These are phyloP conservation scores for Pagetopsis macropterus DNA, from an alignment of 2,797 vertebrate genomes.

Conservation along the genomic window DNA sequence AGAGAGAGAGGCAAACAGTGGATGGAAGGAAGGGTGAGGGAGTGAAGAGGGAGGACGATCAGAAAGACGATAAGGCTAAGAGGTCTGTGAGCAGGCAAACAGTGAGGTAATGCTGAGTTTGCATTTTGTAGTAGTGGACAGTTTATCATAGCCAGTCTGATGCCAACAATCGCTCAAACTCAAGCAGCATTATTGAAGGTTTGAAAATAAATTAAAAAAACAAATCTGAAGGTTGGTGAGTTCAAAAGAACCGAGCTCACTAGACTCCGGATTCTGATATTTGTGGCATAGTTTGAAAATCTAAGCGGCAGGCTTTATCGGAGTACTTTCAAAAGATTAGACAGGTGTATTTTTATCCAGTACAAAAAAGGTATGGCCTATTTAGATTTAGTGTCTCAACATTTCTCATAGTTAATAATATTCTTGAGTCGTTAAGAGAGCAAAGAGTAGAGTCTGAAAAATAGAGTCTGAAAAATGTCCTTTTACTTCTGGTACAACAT, in stretches of 20 bases:
- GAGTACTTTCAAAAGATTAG: background rate
- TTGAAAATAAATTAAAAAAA: background rate
- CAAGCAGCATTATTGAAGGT: background rate
- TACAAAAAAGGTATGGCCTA: background rate
- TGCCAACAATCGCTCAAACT: background rate
- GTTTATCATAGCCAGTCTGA: conserved; percentile 33
- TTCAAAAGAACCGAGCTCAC: background rate
- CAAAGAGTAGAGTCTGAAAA: too few relatives aligned
- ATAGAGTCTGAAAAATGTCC: too few relatives aligned
- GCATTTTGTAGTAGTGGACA: conserved; percentile 40
- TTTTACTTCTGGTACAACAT: too few relatives aligned
- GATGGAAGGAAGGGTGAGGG: conserved; percentile 47
- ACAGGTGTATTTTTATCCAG: background rate
- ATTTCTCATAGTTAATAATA: conserved; percentile 1
- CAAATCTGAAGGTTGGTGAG: background rate
- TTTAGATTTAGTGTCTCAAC: background rate
- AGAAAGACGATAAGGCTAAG: conserved; percentile 46
- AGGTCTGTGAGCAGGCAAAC: conserved; percentile 37
- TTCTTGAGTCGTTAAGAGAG: background rate
- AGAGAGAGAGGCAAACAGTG: conserved; percentile 22
- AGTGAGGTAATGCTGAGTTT: conserved; percentile 52
- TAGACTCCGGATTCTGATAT: background rate
- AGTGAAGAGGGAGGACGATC: conserved; percentile 23
- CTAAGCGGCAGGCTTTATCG: background rate
- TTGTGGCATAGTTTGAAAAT: background rate